Base-by-base conservation (phyloP, 2,888 invertebrate genomes). In the Apoderus coryli region DNA sequence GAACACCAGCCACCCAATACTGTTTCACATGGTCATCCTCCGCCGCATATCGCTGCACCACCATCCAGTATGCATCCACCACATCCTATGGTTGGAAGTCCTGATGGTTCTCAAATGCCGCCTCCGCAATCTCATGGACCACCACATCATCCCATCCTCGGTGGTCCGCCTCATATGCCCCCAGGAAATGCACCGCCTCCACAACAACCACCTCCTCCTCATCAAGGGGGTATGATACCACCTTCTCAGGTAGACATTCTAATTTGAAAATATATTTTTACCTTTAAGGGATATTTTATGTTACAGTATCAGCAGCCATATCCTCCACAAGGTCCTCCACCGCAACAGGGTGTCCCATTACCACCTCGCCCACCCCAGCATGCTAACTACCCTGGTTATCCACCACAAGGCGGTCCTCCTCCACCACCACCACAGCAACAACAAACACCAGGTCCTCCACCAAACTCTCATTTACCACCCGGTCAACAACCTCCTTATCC, bases 301-400 rank as follows among this genome's bases (percentile, higher is more conserved):
- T n/a, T n/a, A 29, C 62, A 63, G 26, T 45, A 45, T 23, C 44
- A 42, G 4, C 49, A 48, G 24, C 48, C 44, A 29, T 45, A 46
- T 31, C 41, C 43, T 7, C 37, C 43, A 16, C 44, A 39, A 40
- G 44, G 44, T 43, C 30, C 35, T 22, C 39, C 41, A 11, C 37
- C 51, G 28, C 60, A 61, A 7, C 66, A 65, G 39, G 61, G 61
- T 22, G 64, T 65, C 10, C 64, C 65, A 0, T 45, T 67, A 24
- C 64, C 66, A 9, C 64, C 67, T 5, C 49, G 67, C 33, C 67
- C 67, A 33, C 67, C 67, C 2, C 67, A 67, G 0, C 66, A 66
- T 52, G 65, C 65, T 1, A 56, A 59, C 4, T 64, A 64, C 33
- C n/a, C n/a, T n/a, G n/a, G n/a, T n/a, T 61, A 61, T 26, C 60